Percentiles rank a stretch among this genome's conserved stretches.
These are phyloP conservation scores for Drosophila robusta DNA, from an alignment of 2,888 invertebrate species.

Conservation along the genomic window DNA sequence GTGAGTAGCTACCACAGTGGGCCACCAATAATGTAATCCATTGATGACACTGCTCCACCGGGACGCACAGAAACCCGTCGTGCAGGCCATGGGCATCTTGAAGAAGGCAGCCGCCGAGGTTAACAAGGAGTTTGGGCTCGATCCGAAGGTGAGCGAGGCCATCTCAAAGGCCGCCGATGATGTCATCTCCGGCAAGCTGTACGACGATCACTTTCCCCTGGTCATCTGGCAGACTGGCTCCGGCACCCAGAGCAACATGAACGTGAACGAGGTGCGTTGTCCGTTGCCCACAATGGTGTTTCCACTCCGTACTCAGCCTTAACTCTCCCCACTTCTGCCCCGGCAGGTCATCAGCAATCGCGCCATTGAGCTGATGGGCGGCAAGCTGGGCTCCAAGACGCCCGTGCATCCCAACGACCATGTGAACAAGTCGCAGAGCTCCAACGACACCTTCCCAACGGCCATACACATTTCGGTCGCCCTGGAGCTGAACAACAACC, in stretches of 20 bases:
- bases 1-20: slow-evolving; percentile 86
- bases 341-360: slow-evolving; percentile 93
- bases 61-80: slow-evolving; percentile 90
- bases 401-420: slow-evolving; percentile 99
- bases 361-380: slow-evolving; percentile 95
- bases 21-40: not conserved
- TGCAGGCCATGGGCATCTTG: slow-evolving; percentile 97
- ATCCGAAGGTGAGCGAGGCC: slow-evolving; percentile 93
- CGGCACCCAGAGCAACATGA: slow-evolving; percentile 99
- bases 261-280: slow-evolving; percentile 94
- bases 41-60: not conserved
- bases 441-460: slow-evolving; percentile 99
- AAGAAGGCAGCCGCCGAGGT: slow-evolving; percentile 99
- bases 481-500: slow-evolving; percentile 91
- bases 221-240: slow-evolving; percentile 99
- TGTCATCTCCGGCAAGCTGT: slow-evolving; percentile 96
- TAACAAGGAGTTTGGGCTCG: slow-evolving; percentile 96
- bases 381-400: slow-evolving; percentile 94
- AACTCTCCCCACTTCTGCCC: too few species aligned
- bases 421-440: slow-evolving; percentile 99
- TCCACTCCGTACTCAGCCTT: not conserved
- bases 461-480: slow-evolving; percentile 99
- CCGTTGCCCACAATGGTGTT: not conserved
- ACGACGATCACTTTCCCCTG: slow-evolving; percentile 97
- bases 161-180: slow-evolving; percentile 97